These are phyloP conservation scores for Atta texana DNA, from an alignment of 1,140 invertebrate species.

Conservation along the genomic window DNA sequence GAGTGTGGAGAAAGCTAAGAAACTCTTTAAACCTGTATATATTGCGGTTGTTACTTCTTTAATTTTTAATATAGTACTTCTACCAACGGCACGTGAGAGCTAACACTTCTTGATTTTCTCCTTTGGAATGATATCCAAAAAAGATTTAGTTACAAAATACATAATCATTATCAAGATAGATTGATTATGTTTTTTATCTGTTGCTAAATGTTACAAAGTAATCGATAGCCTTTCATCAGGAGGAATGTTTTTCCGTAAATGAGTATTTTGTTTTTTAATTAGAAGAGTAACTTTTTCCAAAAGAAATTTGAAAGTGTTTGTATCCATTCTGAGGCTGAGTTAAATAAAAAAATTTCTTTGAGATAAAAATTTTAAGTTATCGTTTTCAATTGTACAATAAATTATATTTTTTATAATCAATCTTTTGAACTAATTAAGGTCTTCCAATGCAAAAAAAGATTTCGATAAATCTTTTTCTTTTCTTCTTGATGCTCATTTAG, in stretches of 20 bases:
- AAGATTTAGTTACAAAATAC: not conserved
- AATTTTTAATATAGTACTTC: slow-evolving; percentile 16
- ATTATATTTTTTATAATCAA: not conserved
- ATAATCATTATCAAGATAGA: slow-evolving; percentile 13
- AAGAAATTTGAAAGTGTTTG: slow-evolving; percentile 7
- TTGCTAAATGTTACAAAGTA: slow-evolving; percentile 35
- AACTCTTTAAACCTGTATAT: not conserved
- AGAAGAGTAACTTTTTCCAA: slow-evolving; percentile 12
- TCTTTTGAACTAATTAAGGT: slow-evolving; percentile 5
- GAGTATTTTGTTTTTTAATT: slow-evolving; percentile 20
- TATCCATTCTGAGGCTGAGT: not conserved
- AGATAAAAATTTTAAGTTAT: not conserved
- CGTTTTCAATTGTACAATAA: not conserved
- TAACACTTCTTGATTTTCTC: slow-evolving; percentile 17
- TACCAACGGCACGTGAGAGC: not conserved
- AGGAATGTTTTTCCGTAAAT: slow-evolving; percentile 2
- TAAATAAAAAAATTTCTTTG: not conserved
- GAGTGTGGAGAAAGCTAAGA: not conserved
- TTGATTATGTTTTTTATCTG: slow-evolving; percentile 25
- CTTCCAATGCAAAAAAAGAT: slow-evolving; percentile 13
- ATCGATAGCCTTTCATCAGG: not conserved
- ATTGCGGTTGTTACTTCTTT: slow-evolving; percentile 4
- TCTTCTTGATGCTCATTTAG: not conserved
- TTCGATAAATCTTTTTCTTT: not conserved
- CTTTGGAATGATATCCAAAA: not conserved